A percentile compares a stretch with the other conserved stretches of the same genome.
These are phyloP conservation scores for Setipinna tenuifilis DNA, from an alignment of 2,797 vertebrate species.

Conservation along the genomic window DNA sequence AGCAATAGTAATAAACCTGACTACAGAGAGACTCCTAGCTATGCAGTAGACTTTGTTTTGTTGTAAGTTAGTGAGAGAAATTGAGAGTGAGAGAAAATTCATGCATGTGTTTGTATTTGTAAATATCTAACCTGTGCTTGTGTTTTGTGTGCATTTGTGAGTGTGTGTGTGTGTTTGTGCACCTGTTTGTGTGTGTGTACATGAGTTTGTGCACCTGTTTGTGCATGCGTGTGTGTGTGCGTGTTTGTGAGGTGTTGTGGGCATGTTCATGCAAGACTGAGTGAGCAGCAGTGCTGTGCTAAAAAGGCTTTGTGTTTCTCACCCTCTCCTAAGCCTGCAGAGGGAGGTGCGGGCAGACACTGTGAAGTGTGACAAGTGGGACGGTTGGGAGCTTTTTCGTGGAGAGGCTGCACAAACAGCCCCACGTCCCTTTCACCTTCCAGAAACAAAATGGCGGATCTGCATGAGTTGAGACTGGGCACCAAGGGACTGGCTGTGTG, in stretches of 20 bases:
- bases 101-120: no score
- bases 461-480: background rate
- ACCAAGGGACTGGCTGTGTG: slow-evolving; percentile 4
- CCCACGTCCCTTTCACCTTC: slow-evolving; percentile 12
- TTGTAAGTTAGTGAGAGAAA: no score
- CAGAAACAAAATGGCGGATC: slow-evolving; percentile 33
- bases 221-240: background rate
- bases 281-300: background rate
- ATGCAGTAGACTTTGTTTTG: no score
- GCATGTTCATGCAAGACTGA: background rate
- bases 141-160: no score
- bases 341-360: slow-evolving; percentile 31
- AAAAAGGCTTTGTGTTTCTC: background rate
- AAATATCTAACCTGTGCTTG: no score
- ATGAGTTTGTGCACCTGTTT: no score
- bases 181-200: background rate
- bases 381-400: slow-evolving; percentile 27
- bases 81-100: no score
- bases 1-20: no score
- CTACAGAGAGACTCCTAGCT: no score
- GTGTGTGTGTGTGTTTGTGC: background rate
- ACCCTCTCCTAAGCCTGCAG: background rate
- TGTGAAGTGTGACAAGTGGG: slow-evolving; percentile 42
- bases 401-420: slow-evolving; percentile 27
- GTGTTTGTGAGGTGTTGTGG: background rate